Evolutionary conservation across 2,113 vertebrate genomes (phyloP).

Genomic region (Talpa occidentalis): DNA sequence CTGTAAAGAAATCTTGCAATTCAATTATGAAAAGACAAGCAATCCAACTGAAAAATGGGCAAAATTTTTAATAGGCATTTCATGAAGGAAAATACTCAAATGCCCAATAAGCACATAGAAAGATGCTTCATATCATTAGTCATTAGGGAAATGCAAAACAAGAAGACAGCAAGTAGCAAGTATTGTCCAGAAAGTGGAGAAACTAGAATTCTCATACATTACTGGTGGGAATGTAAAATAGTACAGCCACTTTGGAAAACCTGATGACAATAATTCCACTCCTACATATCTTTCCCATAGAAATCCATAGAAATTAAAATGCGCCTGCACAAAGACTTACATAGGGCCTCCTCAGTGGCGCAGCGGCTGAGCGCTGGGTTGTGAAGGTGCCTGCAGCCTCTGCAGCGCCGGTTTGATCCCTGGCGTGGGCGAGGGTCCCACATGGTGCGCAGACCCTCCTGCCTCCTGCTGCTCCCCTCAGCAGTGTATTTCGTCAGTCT

Average conservation of each 20-base stretch:
- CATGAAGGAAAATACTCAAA: background rate
- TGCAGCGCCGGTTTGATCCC: too few species aligned
- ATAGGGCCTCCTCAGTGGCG: too few species aligned
- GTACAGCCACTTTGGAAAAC: background rate
- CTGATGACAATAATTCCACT: background rate
- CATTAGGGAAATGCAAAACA: background rate
- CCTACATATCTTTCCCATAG: background rate
- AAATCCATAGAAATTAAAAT: background rate
- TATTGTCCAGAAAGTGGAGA: background rate
- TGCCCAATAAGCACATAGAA: background rate
- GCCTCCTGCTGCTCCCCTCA: too few species aligned
- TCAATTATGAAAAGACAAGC: conserved; percentile 25
- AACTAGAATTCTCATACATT: background rate
- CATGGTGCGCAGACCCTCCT: too few species aligned
- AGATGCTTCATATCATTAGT: background rate
- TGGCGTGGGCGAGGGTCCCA: too few species aligned
- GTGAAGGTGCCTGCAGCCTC: too few species aligned
- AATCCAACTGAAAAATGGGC: background rate
- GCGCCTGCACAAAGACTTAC: background rate
- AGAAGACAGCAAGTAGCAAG: background rate
- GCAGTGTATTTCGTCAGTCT: too few species aligned
- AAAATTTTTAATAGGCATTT: background rate
- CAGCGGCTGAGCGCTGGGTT: too few species aligned
- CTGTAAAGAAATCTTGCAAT: background rate
- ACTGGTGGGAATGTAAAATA: background rate